These are phyloP conservation scores for Choristoneura fumiferana DNA, from an alignment of 1,140 invertebrate genomes.

Conservation along the genomic window DNA sequence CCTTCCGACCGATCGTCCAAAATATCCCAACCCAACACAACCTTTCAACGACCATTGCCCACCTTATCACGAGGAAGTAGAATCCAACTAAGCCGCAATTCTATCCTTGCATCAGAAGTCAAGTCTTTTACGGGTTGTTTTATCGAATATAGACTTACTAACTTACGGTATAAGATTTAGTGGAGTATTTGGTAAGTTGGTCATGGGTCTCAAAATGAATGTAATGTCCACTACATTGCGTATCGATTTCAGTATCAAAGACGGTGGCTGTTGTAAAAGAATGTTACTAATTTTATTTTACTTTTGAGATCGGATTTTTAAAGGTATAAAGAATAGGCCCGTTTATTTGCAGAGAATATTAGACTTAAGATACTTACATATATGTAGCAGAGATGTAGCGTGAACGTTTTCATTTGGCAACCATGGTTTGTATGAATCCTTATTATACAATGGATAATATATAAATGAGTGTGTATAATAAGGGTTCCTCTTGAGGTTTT, in stretches of 20 bases:
- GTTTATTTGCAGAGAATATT: too few species aligned
- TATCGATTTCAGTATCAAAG: slow-evolving; percentile 30
- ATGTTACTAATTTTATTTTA: slow-evolving; percentile 23
- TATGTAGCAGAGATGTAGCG: too few species aligned
- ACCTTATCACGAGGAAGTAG: slow-evolving; percentile 24
- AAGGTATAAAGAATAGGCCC: too few species aligned
- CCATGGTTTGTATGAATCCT: too few species aligned
- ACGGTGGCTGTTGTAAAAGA: slow-evolving; percentile 24
- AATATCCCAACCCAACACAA: slow-evolving; percentile 31
- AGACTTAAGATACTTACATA: too few species aligned
- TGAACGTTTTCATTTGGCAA: too few species aligned
- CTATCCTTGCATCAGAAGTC: not conserved
- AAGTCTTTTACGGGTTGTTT: not conserved
- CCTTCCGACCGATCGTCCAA: slow-evolving; percentile 51
- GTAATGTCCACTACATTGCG: slow-evolving; percentile 33
- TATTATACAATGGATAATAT: too few species aligned
- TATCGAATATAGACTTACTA: not conserved
- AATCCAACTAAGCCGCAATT: not conserved
- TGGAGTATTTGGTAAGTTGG: not conserved
- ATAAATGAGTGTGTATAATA: too few species aligned
- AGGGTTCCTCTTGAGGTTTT: too few species aligned
- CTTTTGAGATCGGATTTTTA: not conserved
- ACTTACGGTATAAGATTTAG: not conserved
- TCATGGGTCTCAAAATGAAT: slow-evolving; percentile 30
- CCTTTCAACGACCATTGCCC: slow-evolving; percentile 20